Conservation (phyloP, 2,888 invertebrate species). For the Frankliniella intonsa region DNA sequence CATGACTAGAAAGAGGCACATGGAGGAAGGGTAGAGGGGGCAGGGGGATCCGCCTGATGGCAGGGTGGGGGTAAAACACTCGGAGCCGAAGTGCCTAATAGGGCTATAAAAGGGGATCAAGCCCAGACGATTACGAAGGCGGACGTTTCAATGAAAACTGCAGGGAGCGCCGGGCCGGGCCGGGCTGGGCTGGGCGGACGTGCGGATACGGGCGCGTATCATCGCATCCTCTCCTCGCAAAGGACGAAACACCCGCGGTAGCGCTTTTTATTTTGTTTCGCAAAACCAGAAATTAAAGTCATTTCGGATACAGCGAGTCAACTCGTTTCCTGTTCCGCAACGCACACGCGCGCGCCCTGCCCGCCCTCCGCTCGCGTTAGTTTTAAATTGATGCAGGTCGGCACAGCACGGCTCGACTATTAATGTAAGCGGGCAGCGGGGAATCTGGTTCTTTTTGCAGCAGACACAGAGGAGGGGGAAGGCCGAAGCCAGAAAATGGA, state of each 20-base stretch:
- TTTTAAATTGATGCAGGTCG: no score
- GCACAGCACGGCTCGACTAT: no score
- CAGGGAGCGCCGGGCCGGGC: background rate
- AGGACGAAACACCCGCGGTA: no score
- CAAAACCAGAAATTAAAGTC: no score
- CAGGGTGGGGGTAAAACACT: background rate
- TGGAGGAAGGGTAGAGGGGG: background rate
- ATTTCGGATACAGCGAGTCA: no score
- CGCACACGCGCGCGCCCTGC: no score
- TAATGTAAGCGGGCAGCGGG: no score
- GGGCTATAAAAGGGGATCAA: constrained; percentile 10
- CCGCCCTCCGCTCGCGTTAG: no score
- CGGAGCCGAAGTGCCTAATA: background rate
- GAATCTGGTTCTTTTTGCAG: no score
- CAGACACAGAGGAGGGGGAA: background rate
- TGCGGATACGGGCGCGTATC: background rate
- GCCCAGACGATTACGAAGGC: constrained; percentile 4
- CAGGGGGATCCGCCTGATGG: background rate
- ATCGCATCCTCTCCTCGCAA: no score
- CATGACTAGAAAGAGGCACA: background rate
- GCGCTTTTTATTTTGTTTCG: no score
- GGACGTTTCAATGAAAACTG: constrained; percentile 1
- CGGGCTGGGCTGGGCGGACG: background rate
- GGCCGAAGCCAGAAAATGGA: background rate
- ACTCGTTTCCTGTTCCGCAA: no score